These are phyloP conservation scores for Cephalotes varians DNA, from an alignment of 2,888 invertebrate genomes.

Conservation along the genomic window DNA sequence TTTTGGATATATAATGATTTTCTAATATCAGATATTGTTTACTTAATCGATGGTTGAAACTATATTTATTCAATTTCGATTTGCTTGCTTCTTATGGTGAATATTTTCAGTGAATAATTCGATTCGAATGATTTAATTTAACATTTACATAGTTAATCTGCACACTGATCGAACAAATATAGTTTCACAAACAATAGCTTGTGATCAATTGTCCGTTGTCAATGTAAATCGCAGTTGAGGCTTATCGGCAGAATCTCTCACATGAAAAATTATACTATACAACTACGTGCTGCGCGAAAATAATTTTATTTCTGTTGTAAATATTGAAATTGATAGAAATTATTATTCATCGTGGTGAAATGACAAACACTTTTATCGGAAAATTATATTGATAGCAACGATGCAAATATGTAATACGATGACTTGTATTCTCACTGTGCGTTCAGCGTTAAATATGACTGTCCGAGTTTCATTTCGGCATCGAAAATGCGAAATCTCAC, in stretches of 20 bases:
- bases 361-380: constrained; percentile 7
- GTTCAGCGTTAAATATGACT: neutral
- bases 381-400: neutral
- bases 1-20: neutral
- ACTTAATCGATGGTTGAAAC: constrained; percentile 34
- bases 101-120: constrained; percentile 1
- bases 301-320: neutral
- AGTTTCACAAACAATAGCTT: constrained; percentile 59
- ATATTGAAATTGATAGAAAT: neutral
- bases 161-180: constrained; percentile 39
- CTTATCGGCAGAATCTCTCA: neutral
- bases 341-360: constrained; percentile 7
- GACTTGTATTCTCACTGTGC: neutral
- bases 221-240: constrained; percentile 58
- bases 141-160: constrained; percentile 62
- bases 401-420: neutral
- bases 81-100: constrained; percentile 29
- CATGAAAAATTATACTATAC: neutral
- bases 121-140: constrained; percentile 69
- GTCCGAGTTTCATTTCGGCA: neutral
- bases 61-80: constrained; percentile 54
- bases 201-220: constrained; percentile 63
- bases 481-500: constrained; percentile 4
- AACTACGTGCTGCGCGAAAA: neutral
- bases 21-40: neutral